Conservation (phyloP, 2,888 invertebrate species). For the Maniola hyperantus region DNA sequence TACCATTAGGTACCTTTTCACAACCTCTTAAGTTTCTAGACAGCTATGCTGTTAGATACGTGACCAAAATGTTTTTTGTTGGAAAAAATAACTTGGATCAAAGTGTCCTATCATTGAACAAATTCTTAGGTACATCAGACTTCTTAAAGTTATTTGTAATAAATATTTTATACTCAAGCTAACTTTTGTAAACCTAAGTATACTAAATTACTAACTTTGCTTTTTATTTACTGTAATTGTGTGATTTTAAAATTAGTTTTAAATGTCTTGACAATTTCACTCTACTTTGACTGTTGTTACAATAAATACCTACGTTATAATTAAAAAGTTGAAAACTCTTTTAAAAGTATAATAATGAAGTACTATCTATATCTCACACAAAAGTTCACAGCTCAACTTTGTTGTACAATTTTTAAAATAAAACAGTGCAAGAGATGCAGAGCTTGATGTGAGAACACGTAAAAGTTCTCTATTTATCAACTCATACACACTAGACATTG, state of each 20-base stretch:
- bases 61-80: slow-evolving; percentile 7
- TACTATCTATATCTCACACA: slow-evolving; percentile 10
- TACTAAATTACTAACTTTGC: no score
- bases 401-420: slow-evolving; percentile 25
- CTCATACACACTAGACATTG: slow-evolving; percentile 69
- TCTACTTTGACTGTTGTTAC: no score
- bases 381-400: slow-evolving; percentile 19
- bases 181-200: no score
- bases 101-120: not conserved
- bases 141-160: not conserved
- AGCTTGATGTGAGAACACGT: slow-evolving; percentile 52
- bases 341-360: no score
- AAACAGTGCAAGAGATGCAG: slow-evolving; percentile 22
- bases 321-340: no score
- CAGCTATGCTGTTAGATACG: not conserved
- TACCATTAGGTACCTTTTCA: slow-evolving; percentile 2
- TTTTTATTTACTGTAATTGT: no score
- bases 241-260: no score
- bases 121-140: not conserved
- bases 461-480: slow-evolving; percentile 66
- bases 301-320: no score
- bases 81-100: not conserved
- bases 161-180: not conserved
- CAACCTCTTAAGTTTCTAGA: slow-evolving; percentile 4
- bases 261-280: no score